Evolutionary conservation across 2,888 invertebrate species (phyloP).

Genomic region (Caenorhabditis sp.): DNA sequence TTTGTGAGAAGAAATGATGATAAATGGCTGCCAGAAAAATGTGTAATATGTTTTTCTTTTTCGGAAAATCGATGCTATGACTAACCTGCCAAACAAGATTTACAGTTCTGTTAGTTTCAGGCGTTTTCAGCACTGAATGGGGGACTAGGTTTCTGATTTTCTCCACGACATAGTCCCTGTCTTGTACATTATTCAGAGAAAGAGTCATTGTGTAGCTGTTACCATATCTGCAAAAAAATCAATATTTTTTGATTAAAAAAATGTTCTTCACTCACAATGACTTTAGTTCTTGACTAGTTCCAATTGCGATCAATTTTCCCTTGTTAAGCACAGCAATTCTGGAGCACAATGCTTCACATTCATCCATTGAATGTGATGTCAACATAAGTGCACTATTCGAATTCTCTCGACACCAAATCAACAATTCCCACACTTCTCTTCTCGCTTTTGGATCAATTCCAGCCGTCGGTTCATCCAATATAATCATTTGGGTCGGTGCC

Average conservation of each 20-base stretch:
- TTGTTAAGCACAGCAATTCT: conserved; percentile 66
- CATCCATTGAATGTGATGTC: conserved; percentile 65
- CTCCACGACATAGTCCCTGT: conserved; percentile 14
- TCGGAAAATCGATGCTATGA: no score
- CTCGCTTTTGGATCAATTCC: conserved; percentile 78
- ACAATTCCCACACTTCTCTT: conserved; percentile 74
- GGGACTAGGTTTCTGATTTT: conserved; percentile 16
- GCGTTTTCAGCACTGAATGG: conserved; percentile 39
- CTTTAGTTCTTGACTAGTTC: conserved; percentile 65
- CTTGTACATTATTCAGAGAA: conserved; percentile 11
- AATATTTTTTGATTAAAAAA: no score
- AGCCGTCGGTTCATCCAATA: conserved; percentile 74
- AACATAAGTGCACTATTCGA: conserved; percentile 57
- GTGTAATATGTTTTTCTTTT: no score
- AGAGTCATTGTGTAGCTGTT: conserved; percentile 58
- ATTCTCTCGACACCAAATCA: conserved; percentile 42
- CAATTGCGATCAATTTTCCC: conserved; percentile 65
- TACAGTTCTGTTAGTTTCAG: conserved; percentile 33
- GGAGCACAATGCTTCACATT: conserved; percentile 67
- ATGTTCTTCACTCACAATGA: conserved; percentile 45
- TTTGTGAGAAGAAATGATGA: no score
- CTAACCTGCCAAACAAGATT: conserved; percentile 47
- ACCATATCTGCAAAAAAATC: conserved; percentile 47
- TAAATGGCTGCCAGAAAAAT: no score
- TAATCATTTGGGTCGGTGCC: conserved; percentile 79